A percentile compares a stretch with the other conserved stretches of the same genome.
phyloP scores from a whole-genome alignment of 1,140 invertebrate genomes.

The Sitobion miscanthi region DNA sequence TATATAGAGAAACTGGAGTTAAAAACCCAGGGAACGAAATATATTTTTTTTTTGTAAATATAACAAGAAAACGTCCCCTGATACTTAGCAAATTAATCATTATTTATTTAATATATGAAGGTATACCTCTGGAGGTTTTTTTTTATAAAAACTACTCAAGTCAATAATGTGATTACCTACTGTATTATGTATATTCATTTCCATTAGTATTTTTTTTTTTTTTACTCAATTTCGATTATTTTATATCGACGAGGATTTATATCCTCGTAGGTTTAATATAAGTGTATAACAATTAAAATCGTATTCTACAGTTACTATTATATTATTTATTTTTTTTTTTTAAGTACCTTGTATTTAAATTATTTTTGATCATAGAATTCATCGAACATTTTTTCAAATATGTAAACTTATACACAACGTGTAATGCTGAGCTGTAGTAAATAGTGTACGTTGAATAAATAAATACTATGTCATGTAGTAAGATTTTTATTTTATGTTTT shows the following conservation, averaged over 20 bases:
- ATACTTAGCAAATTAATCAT: slow-evolving; percentile 28
- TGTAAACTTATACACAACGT: background rate
- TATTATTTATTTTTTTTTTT: background rate
- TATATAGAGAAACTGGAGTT: background rate
- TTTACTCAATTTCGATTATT: background rate
- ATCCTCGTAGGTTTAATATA: background rate
- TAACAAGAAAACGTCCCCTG: background rate
- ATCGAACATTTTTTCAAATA: background rate
- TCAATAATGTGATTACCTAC: background rate
- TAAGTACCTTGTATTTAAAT: background rate
- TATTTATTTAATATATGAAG: slow-evolving; percentile 8
- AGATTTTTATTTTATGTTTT: background rate
- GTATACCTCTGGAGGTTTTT: background rate
- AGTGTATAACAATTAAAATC: background rate
- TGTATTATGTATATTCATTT: slow-evolving; percentile 17
- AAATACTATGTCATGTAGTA: background rate
- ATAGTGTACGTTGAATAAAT: background rate
- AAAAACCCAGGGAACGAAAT: background rate
- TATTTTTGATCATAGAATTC: background rate
- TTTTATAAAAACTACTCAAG: background rate
- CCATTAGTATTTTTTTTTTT: background rate
- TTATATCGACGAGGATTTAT: background rate
- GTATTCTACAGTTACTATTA: background rate
- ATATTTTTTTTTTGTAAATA: background rate
- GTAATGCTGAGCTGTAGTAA: background rate